These are phyloP conservation scores for Steromphala cineraria DNA, from an alignment of 2,888 invertebrate genomes.

Conservation along the genomic window DNA sequence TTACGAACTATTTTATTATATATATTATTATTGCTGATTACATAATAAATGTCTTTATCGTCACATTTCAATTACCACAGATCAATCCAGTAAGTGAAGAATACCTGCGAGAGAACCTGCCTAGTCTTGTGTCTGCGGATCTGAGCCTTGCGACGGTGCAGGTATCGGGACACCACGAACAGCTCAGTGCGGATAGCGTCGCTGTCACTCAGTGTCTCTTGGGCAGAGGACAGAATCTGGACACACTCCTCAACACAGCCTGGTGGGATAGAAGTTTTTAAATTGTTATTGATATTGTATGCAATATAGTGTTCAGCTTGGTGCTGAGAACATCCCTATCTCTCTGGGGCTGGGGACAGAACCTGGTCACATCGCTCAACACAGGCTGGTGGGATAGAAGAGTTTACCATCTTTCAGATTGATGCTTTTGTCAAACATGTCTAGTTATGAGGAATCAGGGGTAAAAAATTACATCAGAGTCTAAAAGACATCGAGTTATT, in stretches of 20 bases:
- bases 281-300: too few species aligned
- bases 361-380: background rate
- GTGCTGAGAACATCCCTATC: background rate
- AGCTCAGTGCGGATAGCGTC: background rate
- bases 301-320: too few species aligned
- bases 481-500: too few species aligned
- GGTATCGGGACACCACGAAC: background rate
- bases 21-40: too few species aligned
- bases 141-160: background rate
- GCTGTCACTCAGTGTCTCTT: background rate
- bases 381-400: background rate
- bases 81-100: too few species aligned
- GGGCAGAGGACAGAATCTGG: background rate
- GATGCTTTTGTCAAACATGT: too few species aligned
- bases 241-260: background rate
- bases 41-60: too few species aligned
- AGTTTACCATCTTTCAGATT: too few species aligned
- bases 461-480: too few species aligned
- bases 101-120: background rate
- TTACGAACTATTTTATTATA: too few species aligned
- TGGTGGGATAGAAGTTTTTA: background rate
- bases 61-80: too few species aligned
- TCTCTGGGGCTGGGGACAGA: background rate
- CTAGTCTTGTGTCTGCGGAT: background rate
- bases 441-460: too few species aligned